phyloP scores from a whole-genome alignment of 2,797 vertebrate genomes.

The Myotis planiceps region DNA sequence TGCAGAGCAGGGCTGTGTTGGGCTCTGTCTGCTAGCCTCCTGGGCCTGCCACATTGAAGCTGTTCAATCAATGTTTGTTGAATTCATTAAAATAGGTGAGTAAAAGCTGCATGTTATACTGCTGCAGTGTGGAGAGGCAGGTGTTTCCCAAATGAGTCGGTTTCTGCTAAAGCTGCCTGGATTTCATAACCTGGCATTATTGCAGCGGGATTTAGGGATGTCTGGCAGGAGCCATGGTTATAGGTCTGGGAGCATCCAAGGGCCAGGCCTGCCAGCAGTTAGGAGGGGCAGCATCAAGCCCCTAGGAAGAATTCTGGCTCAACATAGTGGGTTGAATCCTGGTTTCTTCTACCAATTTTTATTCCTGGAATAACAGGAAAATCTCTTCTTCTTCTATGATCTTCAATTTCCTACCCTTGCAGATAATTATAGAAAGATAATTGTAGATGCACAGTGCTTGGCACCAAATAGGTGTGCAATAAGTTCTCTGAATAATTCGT shows the following conservation, averaged over 20 bases:
- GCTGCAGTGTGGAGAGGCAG: neutral
- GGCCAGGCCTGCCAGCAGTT: neutral
- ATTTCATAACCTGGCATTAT: slow-evolving; percentile 64
- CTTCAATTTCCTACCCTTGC: neutral
- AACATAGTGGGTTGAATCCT: neutral
- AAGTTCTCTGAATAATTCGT: slow-evolving; percentile 35
- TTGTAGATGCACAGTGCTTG: neutral
- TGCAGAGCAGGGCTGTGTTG: neutral
- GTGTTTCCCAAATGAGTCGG: slow-evolving; percentile 19
- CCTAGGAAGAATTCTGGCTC: neutral
- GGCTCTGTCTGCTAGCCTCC: neutral
- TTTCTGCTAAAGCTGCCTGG: slow-evolving; percentile 25
- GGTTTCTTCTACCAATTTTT: neutral
- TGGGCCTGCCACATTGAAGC: neutral
- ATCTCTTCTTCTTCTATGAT: neutral
- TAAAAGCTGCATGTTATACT: neutral
- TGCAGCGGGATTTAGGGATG: slow-evolving; percentile 65
- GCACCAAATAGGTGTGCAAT: neutral
- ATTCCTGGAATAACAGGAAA: neutral
- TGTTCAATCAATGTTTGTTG: slow-evolving; percentile 27
- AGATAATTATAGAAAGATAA: neutral
- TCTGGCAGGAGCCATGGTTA: slow-evolving; percentile 10
- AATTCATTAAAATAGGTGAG: slow-evolving; percentile 10
- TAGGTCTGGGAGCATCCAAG: neutral
- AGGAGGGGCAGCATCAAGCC: neutral